These are phyloP conservation scores for Malacoraja senta DNA, from an alignment of 2,797 vertebrate species.

Conservation along the genomic window DNA sequence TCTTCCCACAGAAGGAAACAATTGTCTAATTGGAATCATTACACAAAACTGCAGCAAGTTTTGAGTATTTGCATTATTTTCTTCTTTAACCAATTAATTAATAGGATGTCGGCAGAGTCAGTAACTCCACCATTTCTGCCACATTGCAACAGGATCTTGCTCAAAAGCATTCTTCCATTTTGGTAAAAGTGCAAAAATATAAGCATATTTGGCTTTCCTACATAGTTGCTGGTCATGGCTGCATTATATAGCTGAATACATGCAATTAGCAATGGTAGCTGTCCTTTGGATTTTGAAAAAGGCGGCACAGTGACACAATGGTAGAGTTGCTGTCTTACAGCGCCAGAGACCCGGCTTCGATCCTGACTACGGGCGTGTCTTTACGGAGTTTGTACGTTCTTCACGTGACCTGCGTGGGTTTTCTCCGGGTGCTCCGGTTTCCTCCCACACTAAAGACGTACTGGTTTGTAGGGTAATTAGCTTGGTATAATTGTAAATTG, in stretches of 20 bases:
- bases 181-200: background rate
- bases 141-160: background rate
- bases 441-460: no score
- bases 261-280: background rate
- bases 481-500: no score
- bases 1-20: background rate
- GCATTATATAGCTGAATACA: background rate
- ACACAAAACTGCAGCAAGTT: background rate
- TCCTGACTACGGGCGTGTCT: no score
- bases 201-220: background rate
- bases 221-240: background rate
- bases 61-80: slow-evolving; percentile 6
- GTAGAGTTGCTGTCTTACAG: no score
- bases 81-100: slow-evolving; percentile 5
- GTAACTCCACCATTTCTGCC: background rate
- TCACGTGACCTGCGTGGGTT: no score
- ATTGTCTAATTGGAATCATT: background rate
- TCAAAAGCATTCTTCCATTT: background rate
- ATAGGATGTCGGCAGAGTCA: background rate
- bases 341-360: no score
- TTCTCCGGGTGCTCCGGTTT: no score
- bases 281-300: background rate
- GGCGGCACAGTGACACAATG: no score
- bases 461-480: no score
- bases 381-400: no score